Evolutionary conservation across 37 sponge, comb jelly and placozoan genomes (phyloP).

Genomic region (Tethya wilhelma): DNA sequence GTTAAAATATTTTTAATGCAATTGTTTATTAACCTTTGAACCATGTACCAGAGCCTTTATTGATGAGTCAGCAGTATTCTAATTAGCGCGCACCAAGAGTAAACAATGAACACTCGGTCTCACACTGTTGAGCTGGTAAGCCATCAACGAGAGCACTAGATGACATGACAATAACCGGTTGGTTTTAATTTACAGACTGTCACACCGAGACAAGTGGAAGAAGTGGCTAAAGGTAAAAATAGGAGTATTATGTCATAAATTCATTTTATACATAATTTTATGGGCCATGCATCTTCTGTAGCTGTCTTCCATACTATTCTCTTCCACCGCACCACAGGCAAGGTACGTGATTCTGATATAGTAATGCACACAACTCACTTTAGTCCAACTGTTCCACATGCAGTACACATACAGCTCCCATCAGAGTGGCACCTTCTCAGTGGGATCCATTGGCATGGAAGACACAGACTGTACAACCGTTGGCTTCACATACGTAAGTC

Average conservation of each 20-base stretch:
- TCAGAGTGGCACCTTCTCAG: constrained; percentile 76
- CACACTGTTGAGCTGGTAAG: constrained; percentile 43
- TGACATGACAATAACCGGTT: not conserved
- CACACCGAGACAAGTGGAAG: constrained; percentile 57
- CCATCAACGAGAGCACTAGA: not conserved
- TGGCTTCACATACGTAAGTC: constrained; percentile 79
- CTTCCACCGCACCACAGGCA: constrained; percentile 82
- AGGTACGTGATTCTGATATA: constrained; percentile 37
- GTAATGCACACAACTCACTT: not conserved
- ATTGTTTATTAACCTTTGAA: too few relatives aligned
- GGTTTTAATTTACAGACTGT: constrained; percentile 12
- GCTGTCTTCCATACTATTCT: constrained; percentile 84
- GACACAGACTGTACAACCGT: constrained; percentile 68
- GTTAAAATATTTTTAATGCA: too few relatives aligned
- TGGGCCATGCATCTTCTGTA: not conserved
- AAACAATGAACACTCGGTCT: constrained; percentile 64
- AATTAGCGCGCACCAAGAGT: too few relatives aligned
- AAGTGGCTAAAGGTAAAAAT: constrained; percentile 49
- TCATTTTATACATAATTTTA: not conserved
- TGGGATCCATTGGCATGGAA: constrained; percentile 81
- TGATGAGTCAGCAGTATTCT: too few relatives aligned
- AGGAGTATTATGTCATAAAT: not conserved
- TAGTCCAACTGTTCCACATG: not conserved
- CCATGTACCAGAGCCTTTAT: too few relatives aligned
- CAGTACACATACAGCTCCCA: constrained; percentile 50